Evolutionary conservation across 2,888 invertebrate genomes (phyloP), one percentile per base, ranked within the genome.

Genomic region (Cenopis cana): DNA sequence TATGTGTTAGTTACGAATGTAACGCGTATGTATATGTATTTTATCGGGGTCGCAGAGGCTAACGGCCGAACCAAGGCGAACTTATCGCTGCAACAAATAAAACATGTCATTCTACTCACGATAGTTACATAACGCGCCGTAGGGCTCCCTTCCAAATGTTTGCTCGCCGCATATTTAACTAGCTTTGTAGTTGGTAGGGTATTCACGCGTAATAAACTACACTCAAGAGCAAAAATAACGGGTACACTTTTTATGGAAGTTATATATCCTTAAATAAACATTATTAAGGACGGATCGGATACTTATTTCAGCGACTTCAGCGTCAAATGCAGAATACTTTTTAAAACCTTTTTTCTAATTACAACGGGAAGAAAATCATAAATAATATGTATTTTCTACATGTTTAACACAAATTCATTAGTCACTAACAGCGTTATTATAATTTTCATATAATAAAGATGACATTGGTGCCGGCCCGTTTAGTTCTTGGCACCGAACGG

Each of bases 11-110:
- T 46, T 55, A 65, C 14, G 50, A 61, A 61, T 67, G 55, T 66
- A 61, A 54, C 50, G 50, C 54, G 55, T 71, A 60, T 69, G 57
- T 69, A 56, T 64, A 62, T 46, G 52, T 60, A 68, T 29, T 62
- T 67, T 85, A 86, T 85, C 84, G 83, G 84, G 83, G 84, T 78
- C 84, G 74, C 78, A 81, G 84, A 84, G 91, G 89, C 87, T 89
- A 91, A 91, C 85, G 90, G 76, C 89, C 91, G 84, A 85, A 74
- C 79, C 91, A 91, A 91, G 91, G 91, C 89, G 79, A 88, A 82
- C 85, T 74, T 81, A 85, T 81, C 79, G 78, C 73, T 57, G 67
- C 76, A 76, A 79, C 80, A 80, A 82, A 81, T 83, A 82, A 76
- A 73, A 76, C 69, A 73, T 69, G 64, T 70, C 64, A 46, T 72